Base-by-base conservation (phyloP, 2,888 invertebrate genomes). In the Ferdinandea cuprea region DNA sequence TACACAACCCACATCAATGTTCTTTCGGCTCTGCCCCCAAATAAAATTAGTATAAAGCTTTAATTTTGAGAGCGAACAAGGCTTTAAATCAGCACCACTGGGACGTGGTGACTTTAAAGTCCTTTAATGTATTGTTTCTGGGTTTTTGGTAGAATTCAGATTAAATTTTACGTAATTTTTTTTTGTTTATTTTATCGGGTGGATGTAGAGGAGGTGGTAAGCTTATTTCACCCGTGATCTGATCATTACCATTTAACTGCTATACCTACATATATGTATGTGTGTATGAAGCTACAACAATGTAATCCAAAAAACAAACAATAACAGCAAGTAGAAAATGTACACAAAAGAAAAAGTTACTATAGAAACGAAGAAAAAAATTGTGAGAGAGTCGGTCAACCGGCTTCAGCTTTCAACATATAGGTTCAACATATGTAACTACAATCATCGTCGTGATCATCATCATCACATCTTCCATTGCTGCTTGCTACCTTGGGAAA, bases 301-400 rank as follows among this genome's bases (percentile, higher is more conserved):
- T 72, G 48, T 68, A 50, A 69, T 80, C 61, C 21, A 66, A 66
- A 61, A 42, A 74, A 80, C 73, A 65, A 79, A 73, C 65, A 79
- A 73, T 66, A 73, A 68, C 19, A 68, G 15, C 13, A 17, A 68
- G 42, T 56, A 61, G 54, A 48, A 50, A 76, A 44, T 58, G 32
- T 65, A 30, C 50, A 69, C 44, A 77, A 68, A 78, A 68, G 76
- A 77, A 77, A 77, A 76, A 65, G 63, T 76, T 44, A 40, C 48
- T 11, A 32, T 48, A 58, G 59, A 66, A 73, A 54, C 21, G 32
- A 37, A 48, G 19, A 66, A 79, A 59, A 58, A 59, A 68, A 68
- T 74, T 65, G 56, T 71, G 65, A 65, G 69, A 74, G 74, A 77
- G 81, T 83, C 81, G 81, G 81, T 83, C 81, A 83, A 83, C 77